These are phyloP conservation scores for Thera obeliscata DNA, from an alignment of 2,888 invertebrate species.

Conservation along the genomic window DNA sequence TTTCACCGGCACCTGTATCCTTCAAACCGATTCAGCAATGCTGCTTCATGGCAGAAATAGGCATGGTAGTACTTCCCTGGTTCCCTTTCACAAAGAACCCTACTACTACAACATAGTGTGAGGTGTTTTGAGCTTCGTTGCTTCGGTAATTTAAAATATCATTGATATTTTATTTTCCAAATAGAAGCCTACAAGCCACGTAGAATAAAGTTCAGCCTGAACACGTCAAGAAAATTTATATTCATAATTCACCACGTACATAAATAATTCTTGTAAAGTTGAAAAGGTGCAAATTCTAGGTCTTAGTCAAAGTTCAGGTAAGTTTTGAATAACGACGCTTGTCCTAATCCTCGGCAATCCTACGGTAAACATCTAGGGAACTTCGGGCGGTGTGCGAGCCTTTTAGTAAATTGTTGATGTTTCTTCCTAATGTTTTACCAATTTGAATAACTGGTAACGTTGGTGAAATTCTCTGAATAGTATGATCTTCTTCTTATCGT, in stretches of 20 bases:
- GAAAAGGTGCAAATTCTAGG: constrained; percentile 33
- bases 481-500: too few species aligned
- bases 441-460: not conserved
- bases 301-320: constrained; percentile 33
- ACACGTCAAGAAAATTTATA: constrained; percentile 7
- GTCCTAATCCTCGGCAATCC: constrained; percentile 37
- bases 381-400: constrained; percentile 33
- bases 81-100: too few species aligned
- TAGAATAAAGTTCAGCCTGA: not conserved
- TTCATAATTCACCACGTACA: constrained; percentile 19
- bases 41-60: too few species aligned
- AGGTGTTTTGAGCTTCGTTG: too few species aligned
- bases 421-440: constrained; percentile 6
- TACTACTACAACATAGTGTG: too few species aligned
- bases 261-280: constrained; percentile 28
- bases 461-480: too few species aligned
- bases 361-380: constrained; percentile 39
- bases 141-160: not conserved
- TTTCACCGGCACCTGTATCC: too few species aligned
- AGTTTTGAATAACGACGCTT: constrained; percentile 38
- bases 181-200: not conserved
- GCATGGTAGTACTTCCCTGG: too few species aligned
- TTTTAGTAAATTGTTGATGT: constrained; percentile 26
- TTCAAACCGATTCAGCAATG: too few species aligned
- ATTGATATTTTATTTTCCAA: not conserved